A percentile compares a stretch with the other conserved stretches of the same genome.
These are phyloP conservation scores for Drosophila arizonae DNA, from an alignment of 1,140 invertebrate genomes.

Conservation along the genomic window DNA sequence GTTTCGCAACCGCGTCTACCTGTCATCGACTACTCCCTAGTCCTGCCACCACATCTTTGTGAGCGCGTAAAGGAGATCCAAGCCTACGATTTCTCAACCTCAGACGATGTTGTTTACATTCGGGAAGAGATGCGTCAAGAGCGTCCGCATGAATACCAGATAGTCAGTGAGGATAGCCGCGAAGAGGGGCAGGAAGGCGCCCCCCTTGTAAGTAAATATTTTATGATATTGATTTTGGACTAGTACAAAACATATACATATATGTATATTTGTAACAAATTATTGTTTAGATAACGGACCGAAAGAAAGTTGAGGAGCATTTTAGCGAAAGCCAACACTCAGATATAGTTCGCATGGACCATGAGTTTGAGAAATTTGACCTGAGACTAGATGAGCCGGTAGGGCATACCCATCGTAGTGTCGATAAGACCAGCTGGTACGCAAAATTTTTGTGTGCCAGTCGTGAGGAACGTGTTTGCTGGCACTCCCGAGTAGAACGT, in stretches of 20 bases:
- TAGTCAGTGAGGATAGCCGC: constrained; percentile 48
- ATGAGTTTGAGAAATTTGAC: constrained; percentile 71
- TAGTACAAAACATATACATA: not conserved
- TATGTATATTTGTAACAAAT: not conserved
- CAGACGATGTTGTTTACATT: constrained; percentile 66
- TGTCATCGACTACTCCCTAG: constrained; percentile 67
- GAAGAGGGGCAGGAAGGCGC: constrained; percentile 47
- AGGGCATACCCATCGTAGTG: constrained; percentile 49
- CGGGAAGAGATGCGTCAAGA: constrained; percentile 64
- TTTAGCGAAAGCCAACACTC: constrained; percentile 76
- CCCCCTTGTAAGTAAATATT: constrained; percentile 29
- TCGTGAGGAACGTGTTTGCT: constrained; percentile 55
- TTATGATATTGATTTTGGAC: not conserved
- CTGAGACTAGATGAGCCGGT: constrained; percentile 67
- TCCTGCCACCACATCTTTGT: constrained; percentile 57
- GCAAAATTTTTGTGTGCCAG: constrained; percentile 60
- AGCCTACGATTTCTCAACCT: constrained; percentile 70
- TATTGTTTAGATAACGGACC: constrained; percentile 30
- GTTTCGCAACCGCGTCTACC: constrained; percentile 54
- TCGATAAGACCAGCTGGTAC: constrained; percentile 67
- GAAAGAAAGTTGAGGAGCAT: constrained; percentile 62
- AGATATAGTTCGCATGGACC: constrained; percentile 70
- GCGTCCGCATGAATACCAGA: constrained; percentile 58
- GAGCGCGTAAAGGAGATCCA: constrained; percentile 69
- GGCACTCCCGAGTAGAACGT: constrained; percentile 53